Evolutionary conservation across 1,140 invertebrate species (phyloP).

Genomic region (Hydropsyche tenuis): DNA sequence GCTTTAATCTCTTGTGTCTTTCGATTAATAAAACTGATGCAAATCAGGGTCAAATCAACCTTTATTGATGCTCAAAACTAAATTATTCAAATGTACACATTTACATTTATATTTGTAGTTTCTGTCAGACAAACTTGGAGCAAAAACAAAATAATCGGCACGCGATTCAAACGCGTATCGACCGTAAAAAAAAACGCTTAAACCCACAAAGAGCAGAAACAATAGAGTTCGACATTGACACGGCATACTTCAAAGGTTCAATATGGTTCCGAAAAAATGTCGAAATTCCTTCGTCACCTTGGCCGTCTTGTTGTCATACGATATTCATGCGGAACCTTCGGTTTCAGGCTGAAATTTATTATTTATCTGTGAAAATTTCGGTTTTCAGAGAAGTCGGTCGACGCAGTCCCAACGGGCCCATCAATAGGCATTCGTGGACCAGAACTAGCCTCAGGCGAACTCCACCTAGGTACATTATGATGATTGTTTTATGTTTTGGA

Average conservation of each 20-base stretch:
- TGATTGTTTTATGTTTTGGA: neutral
- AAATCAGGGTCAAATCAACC: no score
- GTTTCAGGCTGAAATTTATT: no score
- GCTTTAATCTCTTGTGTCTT: no score
- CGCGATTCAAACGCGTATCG: slow-evolving; percentile 7
- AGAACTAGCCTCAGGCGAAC: slow-evolving; percentile 77
- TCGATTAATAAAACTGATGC: no score
- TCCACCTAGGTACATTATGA: slow-evolving; percentile 69
- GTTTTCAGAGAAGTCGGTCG: slow-evolving; percentile 55
- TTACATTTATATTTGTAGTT: no score
- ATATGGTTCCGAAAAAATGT: neutral
- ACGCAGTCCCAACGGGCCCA: slow-evolving; percentile 62
- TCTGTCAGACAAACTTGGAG: neutral
- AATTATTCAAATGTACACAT: no score
- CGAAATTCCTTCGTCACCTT: neutral
- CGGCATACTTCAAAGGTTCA: neutral
- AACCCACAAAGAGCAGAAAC: neutral
- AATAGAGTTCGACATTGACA: slow-evolving; percentile 9
- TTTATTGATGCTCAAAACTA: no score
- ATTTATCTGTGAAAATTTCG: slow-evolving; percentile 23
- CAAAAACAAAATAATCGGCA: slow-evolving; percentile 7
- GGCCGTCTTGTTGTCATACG: neutral
- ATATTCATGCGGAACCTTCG: no score
- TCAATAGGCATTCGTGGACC: slow-evolving; percentile 77
- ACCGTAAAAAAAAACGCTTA: neutral